Conservation (phyloP, 2,797 vertebrate species). For the Anniella stebbinsi region DNA sequence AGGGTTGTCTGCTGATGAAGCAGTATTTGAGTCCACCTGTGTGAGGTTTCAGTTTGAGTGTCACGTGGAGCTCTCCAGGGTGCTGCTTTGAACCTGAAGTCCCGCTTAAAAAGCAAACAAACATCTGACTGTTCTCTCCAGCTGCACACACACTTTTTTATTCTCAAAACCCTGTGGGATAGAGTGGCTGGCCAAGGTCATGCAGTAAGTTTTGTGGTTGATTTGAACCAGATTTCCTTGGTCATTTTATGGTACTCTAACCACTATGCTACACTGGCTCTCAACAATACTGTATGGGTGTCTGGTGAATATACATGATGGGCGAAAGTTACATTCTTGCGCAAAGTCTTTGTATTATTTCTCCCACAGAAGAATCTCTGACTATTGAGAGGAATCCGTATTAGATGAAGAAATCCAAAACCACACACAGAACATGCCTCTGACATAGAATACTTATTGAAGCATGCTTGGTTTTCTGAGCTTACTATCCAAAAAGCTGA, state of each 20-base stretch:
- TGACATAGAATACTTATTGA: background rate
- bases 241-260: background rate
- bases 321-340: background rate
- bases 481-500: too few relatives aligned
- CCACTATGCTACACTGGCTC: too few relatives aligned
- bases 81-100: background rate
- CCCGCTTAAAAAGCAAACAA: too few relatives aligned
- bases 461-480: background rate
- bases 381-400: background rate
- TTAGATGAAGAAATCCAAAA: background rate
- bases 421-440: background rate
- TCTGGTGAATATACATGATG: background rate
- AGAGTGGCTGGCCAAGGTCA: background rate
- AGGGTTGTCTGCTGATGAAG: background rate
- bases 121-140: too few relatives aligned
- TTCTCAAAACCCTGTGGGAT: background rate
- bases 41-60: background rate
- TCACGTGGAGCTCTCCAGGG: background rate
- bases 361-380: background rate
- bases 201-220: background rate
- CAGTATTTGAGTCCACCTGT: background rate
- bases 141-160: background rate
- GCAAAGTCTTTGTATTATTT: background rate
- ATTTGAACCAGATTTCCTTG: background rate
- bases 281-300: background rate